phyloP scores from a whole-genome alignment of 2,797 vertebrate genomes.

The Catharus ustulatus region DNA sequence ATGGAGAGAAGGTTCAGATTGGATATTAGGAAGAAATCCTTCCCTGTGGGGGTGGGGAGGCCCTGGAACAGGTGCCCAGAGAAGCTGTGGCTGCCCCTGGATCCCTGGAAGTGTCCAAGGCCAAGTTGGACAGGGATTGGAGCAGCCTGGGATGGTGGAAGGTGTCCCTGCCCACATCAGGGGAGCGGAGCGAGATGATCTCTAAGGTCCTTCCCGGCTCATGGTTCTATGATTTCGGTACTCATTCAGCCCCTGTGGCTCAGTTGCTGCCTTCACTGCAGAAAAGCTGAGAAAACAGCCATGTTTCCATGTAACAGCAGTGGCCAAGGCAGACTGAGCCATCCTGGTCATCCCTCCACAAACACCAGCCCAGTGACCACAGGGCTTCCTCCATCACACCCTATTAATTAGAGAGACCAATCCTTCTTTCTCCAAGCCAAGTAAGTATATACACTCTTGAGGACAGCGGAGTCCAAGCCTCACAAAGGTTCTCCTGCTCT shows the following conservation, averaged over 20 bases:
- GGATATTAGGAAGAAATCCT: background rate
- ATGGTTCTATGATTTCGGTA: background rate
- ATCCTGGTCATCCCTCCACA: background rate
- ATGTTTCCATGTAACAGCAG: rapidly evolving
- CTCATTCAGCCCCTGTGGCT: background rate
- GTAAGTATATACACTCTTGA: rapidly evolving
- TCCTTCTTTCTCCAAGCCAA: background rate
- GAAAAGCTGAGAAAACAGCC: background rate
- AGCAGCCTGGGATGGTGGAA: rapidly evolving
- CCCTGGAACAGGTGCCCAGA: background rate
- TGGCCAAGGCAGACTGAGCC: background rate
- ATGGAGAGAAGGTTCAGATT: background rate
- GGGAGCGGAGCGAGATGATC: rapidly evolving
- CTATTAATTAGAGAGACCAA: background rate
- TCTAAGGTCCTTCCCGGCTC: background rate
- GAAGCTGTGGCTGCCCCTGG: background rate
- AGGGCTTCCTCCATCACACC: background rate
- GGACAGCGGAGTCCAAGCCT: background rate
- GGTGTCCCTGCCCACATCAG: rapidly evolving
- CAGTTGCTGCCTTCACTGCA: background rate
- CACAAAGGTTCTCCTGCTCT: background rate
- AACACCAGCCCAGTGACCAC: background rate
- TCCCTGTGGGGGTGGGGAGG: rapidly evolving
- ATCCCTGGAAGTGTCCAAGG: background rate
- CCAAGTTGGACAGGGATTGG: rapidly evolving